phyloP scores from a whole-genome alignment of 2,113 vertebrate genomes.

The Diadophis punctatus region DNA sequence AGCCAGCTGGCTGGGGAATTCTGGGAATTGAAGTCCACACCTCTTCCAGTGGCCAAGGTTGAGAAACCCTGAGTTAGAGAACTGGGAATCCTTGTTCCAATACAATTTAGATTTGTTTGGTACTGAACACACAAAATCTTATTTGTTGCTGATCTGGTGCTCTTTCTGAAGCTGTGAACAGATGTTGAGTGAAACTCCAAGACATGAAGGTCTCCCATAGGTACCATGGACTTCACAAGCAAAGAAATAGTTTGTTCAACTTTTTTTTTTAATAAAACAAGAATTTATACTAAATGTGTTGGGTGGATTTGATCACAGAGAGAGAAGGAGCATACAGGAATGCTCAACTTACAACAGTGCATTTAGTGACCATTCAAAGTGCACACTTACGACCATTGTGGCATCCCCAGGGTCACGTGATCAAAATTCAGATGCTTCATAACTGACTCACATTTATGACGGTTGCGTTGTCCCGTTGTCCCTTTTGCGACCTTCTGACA shows the following conservation, averaged over 20 bases:
- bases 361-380: not conserved
- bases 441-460: not conserved
- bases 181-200: not conserved
- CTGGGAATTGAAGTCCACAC: too few relatives aligned
- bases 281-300: not conserved
- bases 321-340: not conserved
- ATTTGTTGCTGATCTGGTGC: not conserved
- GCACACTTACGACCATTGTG: too few relatives aligned
- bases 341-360: not conserved
- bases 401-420: not conserved
- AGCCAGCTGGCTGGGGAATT: not conserved
- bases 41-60: too few relatives aligned
- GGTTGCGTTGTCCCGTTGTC: not conserved
- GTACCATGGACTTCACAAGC: not conserved
- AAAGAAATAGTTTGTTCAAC: not conserved
- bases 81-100: not conserved
- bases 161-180: not conserved
- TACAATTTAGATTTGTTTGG: not conserved
- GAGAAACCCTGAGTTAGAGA: not conserved
- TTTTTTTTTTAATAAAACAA: not conserved
- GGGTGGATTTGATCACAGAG: not conserved
- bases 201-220: not conserved
- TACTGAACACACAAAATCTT: not conserved
- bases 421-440: not conserved
- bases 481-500: not conserved